These are phyloP conservation scores for Lithobius niger DNA, from an alignment of 1,140 invertebrate genomes.

Conservation along the genomic window DNA sequence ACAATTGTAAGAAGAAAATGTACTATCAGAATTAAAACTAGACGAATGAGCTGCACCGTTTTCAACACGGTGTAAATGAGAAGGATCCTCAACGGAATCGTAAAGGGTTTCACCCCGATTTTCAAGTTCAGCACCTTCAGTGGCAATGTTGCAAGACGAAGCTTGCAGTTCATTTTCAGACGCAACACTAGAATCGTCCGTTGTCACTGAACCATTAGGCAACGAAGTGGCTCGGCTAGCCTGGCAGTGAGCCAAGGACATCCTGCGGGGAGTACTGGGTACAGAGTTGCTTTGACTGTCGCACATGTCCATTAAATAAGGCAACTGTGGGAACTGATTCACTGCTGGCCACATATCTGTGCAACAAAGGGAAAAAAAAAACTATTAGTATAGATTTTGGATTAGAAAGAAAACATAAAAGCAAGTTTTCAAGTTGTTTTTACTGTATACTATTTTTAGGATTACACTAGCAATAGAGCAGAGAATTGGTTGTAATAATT, in stretches of 20 bases:
- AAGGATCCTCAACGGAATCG: too few species aligned
- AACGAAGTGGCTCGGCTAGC: background rate
- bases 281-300: background rate
- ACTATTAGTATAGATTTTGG: background rate
- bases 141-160: too few species aligned
- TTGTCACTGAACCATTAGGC: background rate
- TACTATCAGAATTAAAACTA: too few species aligned
- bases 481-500: too few species aligned
- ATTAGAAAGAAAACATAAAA: too few species aligned
- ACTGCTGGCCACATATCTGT: background rate
- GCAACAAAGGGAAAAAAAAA: background rate
- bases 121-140: too few species aligned
- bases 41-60: too few species aligned
- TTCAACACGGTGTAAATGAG: too few species aligned
- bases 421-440: conserved; percentile 4
- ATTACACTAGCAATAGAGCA: too few species aligned
- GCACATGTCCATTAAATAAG: background rate
- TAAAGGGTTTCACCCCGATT: too few species aligned
- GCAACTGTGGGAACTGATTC: background rate
- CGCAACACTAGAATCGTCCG: background rate
- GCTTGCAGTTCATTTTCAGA: background rate
- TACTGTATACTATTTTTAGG: background rate
- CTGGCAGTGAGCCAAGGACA: background rate
- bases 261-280: conserved; percentile 1
- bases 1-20: background rate